Base-by-base conservation (phyloP, 2,888 invertebrate species). In the Caenorhabditis japonica region DNA sequence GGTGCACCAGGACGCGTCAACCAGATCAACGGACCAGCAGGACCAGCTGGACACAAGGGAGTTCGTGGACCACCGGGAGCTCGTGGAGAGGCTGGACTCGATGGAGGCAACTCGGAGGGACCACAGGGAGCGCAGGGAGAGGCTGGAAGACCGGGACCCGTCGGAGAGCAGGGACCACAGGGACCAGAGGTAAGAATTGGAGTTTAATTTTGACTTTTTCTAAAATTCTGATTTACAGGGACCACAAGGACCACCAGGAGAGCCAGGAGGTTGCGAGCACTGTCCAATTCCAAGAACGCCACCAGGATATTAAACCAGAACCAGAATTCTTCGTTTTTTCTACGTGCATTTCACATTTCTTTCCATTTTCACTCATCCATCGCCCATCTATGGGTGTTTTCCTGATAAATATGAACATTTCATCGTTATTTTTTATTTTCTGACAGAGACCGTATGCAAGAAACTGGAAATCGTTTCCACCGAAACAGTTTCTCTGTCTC, bases 211-310 rank as follows among this genome's bases (percentile, higher is more conserved):
- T 27, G 1, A 7, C 19, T 25, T 47, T 21, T 12, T 30, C 23
- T 1, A 36, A 30, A 25, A 51, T 3, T 25, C 3, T 15, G 46
- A 27, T 23, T 71, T 69, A 19, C 46, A 74, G 68, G 77, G 79
- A 68, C 75, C 71, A 46, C 72, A 70, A 52, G 79, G 81, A 64
- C 66, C 70, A 39, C 53, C 60, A 36, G 77, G 78, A 73, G 76
- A 74, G 27, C 68, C 56, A 52, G 76, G 76, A 59, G 61, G 68
- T 25, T 79, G 79, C 47, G 79, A 79, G 41, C 77, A 81, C 52
- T 81, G 82, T 58, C 83, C 82, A 53, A 64, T 77, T 30, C 83
- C 83, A 53, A 70, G 83, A 55, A 83, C 83, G 27, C 83, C 83
- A 39, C 83, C 83, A 59, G 83, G 83, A 59, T 83, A 83, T 76